phyloP scores from a whole-genome alignment of 2,888 invertebrate species.

The Syrphus vitripennis region DNA sequence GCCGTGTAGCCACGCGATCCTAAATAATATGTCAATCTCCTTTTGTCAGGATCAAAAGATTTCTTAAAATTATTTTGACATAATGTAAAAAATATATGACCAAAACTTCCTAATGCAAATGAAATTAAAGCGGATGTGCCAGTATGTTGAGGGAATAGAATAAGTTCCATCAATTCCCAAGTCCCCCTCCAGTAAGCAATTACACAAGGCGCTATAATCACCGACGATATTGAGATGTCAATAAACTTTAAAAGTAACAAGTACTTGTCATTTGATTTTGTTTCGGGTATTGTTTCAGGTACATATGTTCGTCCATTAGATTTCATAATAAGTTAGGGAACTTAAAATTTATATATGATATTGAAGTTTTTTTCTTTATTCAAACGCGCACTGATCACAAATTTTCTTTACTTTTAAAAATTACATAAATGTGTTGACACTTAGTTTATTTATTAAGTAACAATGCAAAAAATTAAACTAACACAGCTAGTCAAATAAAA shows the following conservation, averaged over 20 bases:
- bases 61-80: conserved; percentile 85
- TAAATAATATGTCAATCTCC: conserved; percentile 86
- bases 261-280: conserved; percentile 31
- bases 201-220: conserved; percentile 90
- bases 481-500: conserved; percentile 17
- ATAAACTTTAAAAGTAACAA: conserved; percentile 84
- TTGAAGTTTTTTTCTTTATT: not conserved
- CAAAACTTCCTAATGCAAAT: conserved; percentile 86
- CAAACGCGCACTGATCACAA: not conserved
- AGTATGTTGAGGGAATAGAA: conserved; percentile 85
- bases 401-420: conserved; percentile 9
- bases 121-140: conserved; percentile 86
- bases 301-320: conserved; percentile 10
- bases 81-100: conserved; percentile 87
- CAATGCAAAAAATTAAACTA: conserved; percentile 8
- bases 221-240: conserved; percentile 87
- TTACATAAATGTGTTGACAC: not conserved
- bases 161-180: conserved; percentile 89
- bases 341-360: not conserved
- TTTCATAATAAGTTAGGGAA: conserved; percentile 9
- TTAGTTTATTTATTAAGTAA: conserved; percentile 1
- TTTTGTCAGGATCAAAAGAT: conserved; percentile 86
- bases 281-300: conserved; percentile 22
- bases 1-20: conserved; percentile 89
- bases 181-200: conserved; percentile 94